These are phyloP conservation scores for Lepidocyrtoides sp. DNA, from an alignment of 2,888 invertebrate genomes.

Conservation along the genomic window DNA sequence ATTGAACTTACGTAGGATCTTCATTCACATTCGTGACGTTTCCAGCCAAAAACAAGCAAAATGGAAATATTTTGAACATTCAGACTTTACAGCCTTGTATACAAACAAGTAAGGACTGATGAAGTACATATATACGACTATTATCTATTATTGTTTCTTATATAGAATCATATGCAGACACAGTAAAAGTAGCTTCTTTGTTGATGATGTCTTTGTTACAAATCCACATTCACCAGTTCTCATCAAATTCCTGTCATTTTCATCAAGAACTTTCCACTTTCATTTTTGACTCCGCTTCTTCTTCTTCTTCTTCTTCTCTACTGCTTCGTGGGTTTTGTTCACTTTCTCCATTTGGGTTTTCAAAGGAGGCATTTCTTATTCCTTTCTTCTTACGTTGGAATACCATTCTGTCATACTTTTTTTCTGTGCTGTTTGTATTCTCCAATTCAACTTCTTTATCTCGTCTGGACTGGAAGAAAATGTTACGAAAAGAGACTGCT, in stretches of 20 bases:
- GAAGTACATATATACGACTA: too few relatives aligned
- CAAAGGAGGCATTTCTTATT: too few relatives aligned
- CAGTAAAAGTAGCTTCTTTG: neutral
- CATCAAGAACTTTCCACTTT: constrained; percentile 67
- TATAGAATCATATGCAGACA: neutral
- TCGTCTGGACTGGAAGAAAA: too few relatives aligned
- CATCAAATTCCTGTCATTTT: constrained; percentile 76
- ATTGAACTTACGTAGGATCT: constrained; percentile 30
- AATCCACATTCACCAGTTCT: constrained; percentile 53
- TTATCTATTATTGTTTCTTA: neutral
- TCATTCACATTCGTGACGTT: neutral
- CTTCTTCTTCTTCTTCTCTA: neutral
- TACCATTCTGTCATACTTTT: neutral
- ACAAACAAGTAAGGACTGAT: too few relatives aligned
- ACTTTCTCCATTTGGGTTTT: constrained; percentile 25
- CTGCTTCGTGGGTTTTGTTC: too few relatives aligned
- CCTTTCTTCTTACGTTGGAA: neutral
- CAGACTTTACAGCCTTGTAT: too few relatives aligned
- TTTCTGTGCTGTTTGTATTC: neutral
- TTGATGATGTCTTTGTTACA: constrained; percentile 55
- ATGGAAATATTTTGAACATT: neutral
- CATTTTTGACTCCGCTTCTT: constrained; percentile 55
- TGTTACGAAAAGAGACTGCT: too few relatives aligned
- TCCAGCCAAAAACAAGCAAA: constrained; percentile 8
- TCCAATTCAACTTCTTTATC: too few relatives aligned